These are phyloP conservation scores for Macrosteles quadrilineatus DNA, from an alignment of 1,140 invertebrate genomes.

Conservation along the genomic window DNA sequence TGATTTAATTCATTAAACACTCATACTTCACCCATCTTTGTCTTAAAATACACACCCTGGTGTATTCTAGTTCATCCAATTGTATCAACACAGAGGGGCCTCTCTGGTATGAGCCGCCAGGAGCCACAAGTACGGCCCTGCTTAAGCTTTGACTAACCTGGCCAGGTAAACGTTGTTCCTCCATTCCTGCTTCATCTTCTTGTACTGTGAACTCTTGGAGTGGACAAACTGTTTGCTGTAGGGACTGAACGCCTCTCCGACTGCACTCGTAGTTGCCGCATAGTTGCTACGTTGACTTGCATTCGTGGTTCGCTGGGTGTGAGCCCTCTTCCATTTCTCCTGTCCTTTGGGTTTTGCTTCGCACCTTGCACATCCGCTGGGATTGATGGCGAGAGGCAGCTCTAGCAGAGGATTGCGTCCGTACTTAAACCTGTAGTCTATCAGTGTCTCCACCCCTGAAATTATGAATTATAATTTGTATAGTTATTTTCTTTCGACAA, in stretches of 20 bases:
- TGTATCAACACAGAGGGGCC: no score
- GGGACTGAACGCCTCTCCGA: constrained; percentile 78
- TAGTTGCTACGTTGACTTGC: constrained; percentile 59
- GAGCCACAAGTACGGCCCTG: no score
- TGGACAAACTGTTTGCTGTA: constrained; percentile 98
- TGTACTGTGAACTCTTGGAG: constrained; percentile 97
- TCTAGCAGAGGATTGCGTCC: constrained; percentile 92
- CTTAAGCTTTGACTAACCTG: constrained; percentile 69
- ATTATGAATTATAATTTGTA: no score
- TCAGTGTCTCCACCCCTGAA: constrained; percentile 88
- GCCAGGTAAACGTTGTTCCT: constrained; percentile 96
- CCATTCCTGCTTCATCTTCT: constrained; percentile 99
- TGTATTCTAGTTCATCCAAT: no score
- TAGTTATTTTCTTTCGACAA: no score
- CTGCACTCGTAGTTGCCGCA: constrained; percentile 51
- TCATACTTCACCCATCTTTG: no score
- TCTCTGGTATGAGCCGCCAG: no score
- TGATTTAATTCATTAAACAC: no score
- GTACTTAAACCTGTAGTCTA: constrained; percentile 96
- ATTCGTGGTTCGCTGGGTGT: constrained; percentile 69
- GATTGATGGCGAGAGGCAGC: constrained; percentile 95
- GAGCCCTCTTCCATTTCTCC: constrained; percentile 68
- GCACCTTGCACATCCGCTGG: constrained; percentile 89
- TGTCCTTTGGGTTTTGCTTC: constrained; percentile 83
- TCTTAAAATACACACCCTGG: no score